Evolutionary conservation across 2,797 vertebrate genomes (phyloP), one percentile per base, ranked within the genome.

Genomic region (Myotis daubentonii): DNA sequence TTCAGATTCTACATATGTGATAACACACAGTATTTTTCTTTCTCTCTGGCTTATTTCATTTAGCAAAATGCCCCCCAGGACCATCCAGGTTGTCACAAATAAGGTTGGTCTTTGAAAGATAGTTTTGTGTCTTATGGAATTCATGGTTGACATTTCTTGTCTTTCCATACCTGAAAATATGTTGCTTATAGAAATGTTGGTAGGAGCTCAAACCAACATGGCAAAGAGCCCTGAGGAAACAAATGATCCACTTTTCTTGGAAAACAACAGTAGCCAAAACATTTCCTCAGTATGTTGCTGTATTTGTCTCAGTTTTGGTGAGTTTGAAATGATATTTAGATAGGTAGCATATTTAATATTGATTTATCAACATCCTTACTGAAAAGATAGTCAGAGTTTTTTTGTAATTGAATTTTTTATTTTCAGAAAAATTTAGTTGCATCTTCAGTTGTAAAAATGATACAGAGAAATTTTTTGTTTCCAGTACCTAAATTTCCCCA

Each of bases 301-400:
- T 16, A 91, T 92, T 65, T 95, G 1, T 95, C 88, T 96, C 20
- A 88, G 76, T 88, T 95, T 97, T 75, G 97, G 97, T 98, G 91
- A 97, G 96, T 97, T 94, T 70, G 28, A 91, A 90, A 65, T 81
- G 8, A 25, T 87, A 53, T 28, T 66, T 87, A 41, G 89, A 68
- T 6, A 41, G 30, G 23, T 25, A 93, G 33, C 33, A 47, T 86
- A 83, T 65, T 89, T 68, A 88, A 62, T 88, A 44, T 91, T 72
- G 70, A 65, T 44, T 89, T 13, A 57, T 65, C 49, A 79, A 8
- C 33, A 74, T 82, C 25, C 7, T 49, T 74, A 89, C 55, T 91
- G n/a, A 12, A 30, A 82, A 79, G 72, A 70, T 36, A 89, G 20
- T 74, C 28, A 49, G 70, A 93, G 28, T n/a, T 89, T 81, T 81